Percentiles rank a stretch among this genome's conserved stretches.
These are phyloP conservation scores for Gambusia affinis DNA, from an alignment of 2,113 vertebrate genomes.

Conservation along the genomic window DNA sequence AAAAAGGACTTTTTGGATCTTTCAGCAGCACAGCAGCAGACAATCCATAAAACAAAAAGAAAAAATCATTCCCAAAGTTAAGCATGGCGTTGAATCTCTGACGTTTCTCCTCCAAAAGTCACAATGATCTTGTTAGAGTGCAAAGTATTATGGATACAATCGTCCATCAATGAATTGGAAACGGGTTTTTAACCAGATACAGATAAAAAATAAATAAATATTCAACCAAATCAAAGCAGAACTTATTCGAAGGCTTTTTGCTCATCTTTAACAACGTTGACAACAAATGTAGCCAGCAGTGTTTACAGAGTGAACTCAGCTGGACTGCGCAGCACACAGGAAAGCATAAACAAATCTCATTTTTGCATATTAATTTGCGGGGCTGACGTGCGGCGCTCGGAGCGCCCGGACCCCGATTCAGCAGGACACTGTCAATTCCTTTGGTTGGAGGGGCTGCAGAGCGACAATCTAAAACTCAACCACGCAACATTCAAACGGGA, in stretches of 20 bases:
- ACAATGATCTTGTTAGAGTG: too few species aligned
- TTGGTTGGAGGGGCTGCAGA: constrained; percentile 69
- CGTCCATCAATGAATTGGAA: too few species aligned
- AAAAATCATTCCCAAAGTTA: too few species aligned
- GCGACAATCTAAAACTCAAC: constrained; percentile 60
- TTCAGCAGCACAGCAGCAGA: too few species aligned
- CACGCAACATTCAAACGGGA: constrained; percentile 65
- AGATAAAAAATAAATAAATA: too few species aligned
- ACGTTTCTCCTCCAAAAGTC: too few species aligned
- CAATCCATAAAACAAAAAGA: too few species aligned
- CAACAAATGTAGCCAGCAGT: background rate
- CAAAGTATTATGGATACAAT: too few species aligned
- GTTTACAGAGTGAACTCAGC: background rate
- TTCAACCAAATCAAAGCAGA: background rate
- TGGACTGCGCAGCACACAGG: constrained; percentile 8
- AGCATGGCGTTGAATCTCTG: too few species aligned
- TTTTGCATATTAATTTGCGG: constrained; percentile 63
- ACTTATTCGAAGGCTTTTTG: background rate
- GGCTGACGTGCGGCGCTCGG: constrained; percentile 51
- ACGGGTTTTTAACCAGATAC: too few species aligned
- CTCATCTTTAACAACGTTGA: background rate
- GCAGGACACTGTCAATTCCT: constrained; percentile 47
- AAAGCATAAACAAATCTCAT: constrained; percentile 45
- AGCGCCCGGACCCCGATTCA: constrained; percentile 41
- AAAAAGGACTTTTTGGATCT: too few species aligned